Base-by-base conservation (phyloP, 30 jellyfish, hydroid and myxozoan genomes). In the Aurelia sp. region DNA sequence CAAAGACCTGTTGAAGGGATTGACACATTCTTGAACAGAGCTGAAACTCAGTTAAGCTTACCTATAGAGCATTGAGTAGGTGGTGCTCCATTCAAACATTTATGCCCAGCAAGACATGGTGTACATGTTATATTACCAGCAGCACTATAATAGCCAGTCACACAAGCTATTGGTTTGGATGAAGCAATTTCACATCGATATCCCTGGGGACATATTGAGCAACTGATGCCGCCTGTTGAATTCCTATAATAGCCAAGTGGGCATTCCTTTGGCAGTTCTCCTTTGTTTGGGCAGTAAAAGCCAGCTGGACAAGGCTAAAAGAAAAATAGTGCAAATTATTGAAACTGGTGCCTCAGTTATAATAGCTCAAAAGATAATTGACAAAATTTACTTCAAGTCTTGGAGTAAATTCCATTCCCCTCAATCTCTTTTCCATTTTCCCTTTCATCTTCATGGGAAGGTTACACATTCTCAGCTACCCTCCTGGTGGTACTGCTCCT, bases 261-360 rank as follows among this genome's bases (percentile, higher is more conserved):
- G 50, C 99, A 94, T 52, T 95, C 97, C 18, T 61, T 74, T 52
- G 97, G 97, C 11, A 82, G 85, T 27, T 77, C 97, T 19, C 93
- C 89, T 33, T 67, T 68, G 51, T 40, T 74, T 27, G 97, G 97
- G 69, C 99, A 94, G 78, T 83, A 94, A 51, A 81, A 90, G 12
- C 99, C 99, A 50, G 97, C 92, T 19, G 99, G 99, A 67, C 99
- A 94, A 47, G 80, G 88, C 99, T 94, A 51, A 18, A 84, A 75
- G 9, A 44, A 2, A 7, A 44, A 44, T 27, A 27, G 33, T 0
- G 33, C 1, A 27, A 27, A 27, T 0, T 2, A 27, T 27, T 27
- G 33, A 27, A 27, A 27, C 33, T 27, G 33, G 33, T 27, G 33
- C 33, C 33, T 27, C 33, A 27, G 33, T 27, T 27, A 27, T 27